Conservation (phyloP, 2,888 invertebrate genomes). For the Eremobia ochroleuca region DNA sequence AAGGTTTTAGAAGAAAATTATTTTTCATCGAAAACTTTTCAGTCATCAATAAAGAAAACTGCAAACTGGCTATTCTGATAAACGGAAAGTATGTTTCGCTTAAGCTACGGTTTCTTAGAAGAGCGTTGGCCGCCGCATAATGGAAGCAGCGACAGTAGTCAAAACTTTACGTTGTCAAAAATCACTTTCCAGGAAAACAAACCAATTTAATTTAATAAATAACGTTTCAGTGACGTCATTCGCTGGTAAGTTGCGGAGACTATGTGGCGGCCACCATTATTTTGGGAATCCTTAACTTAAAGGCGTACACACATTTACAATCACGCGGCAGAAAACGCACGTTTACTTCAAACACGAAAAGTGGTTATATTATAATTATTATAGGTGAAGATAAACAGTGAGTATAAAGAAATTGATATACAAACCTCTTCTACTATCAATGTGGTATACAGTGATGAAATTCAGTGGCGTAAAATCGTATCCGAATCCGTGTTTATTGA, state of each 20-base stretch:
- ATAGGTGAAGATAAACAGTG: background rate
- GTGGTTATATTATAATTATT: no score
- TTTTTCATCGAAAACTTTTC: background rate
- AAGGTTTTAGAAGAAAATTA: background rate
- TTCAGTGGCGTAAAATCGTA: slow-evolving; percentile 91
- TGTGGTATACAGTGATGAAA: slow-evolving; percentile 91
- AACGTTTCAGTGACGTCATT: no score
- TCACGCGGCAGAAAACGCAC: background rate
- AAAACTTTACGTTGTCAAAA: background rate
- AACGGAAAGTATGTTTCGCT: background rate
- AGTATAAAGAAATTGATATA: slow-evolving; percentile 7
- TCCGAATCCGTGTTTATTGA: slow-evolving; percentile 88
- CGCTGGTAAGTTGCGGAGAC: background rate
- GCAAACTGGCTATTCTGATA: background rate
- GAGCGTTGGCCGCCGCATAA: background rate
- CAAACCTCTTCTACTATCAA: slow-evolving; percentile 93
- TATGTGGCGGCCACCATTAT: background rate
- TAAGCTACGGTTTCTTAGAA: background rate
- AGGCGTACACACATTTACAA: background rate
- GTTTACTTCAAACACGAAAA: background rate
- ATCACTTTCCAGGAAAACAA: background rate
- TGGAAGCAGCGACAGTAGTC: no score
- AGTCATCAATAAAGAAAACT: background rate
- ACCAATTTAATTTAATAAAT: background rate
- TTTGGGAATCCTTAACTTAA: background rate